phyloP scores from a whole-genome alignment of 1,140 invertebrate species.

The Trachymyrmex cornetzi region DNA sequence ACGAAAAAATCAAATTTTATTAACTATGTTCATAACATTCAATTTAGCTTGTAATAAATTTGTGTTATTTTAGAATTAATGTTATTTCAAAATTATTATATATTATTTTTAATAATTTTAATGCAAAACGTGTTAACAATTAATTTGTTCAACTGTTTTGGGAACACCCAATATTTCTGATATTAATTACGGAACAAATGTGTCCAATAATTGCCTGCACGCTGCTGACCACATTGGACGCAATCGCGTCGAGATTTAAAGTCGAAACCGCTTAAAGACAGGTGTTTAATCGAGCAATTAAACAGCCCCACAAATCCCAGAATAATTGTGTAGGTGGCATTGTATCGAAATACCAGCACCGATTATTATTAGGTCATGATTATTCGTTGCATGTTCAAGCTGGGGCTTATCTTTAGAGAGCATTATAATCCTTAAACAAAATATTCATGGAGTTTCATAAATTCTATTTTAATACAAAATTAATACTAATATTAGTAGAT shows the following conservation, averaged over 20 bases:
- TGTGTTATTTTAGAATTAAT: too few species aligned
- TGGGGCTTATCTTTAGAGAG: background rate
- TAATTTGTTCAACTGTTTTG: constrained; percentile 26
- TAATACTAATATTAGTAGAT: background rate
- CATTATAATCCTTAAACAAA: constrained; percentile 2
- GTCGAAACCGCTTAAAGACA: constrained; percentile 62
- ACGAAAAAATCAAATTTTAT: background rate
- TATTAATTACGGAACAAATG: constrained; percentile 59
- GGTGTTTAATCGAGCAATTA: constrained; percentile 61
- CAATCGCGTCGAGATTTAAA: constrained; percentile 52
- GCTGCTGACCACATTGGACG: constrained; percentile 11
- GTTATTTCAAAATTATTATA: background rate
- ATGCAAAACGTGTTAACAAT: constrained; percentile 1
- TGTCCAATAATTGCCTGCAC: constrained; percentile 55
- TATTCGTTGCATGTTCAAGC: background rate
- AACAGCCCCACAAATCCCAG: constrained; percentile 41
- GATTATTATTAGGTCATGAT: constrained; percentile 48
- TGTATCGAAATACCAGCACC: constrained; percentile 29
- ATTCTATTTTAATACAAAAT: constrained; percentile 33
- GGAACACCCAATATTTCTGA: constrained; percentile 37
- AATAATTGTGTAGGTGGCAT: constrained; percentile 50
- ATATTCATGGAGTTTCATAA: background rate
- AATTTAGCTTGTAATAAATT: background rate
- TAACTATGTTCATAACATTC: background rate
- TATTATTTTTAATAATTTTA: background rate